Conservation (phyloP, 2,888 invertebrate species). For the Julus scanicus region DNA sequence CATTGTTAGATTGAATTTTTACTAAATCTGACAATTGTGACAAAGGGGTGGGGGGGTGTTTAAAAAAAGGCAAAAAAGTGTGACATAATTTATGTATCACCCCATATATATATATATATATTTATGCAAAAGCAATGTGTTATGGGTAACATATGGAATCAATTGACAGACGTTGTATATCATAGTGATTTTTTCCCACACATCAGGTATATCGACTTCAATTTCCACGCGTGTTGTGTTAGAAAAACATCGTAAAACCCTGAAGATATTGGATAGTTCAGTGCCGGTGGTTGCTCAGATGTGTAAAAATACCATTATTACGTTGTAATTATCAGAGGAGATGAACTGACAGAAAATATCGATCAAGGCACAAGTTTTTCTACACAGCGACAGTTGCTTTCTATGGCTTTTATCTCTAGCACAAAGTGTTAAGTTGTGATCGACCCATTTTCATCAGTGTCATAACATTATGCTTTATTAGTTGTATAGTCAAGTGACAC, state of each 20-base stretch:
- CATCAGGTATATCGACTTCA: neutral
- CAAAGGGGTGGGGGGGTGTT: no score
- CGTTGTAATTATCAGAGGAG: neutral
- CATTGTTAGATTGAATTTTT: no score
- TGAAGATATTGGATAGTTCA: slow-evolving; percentile 1
- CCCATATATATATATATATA: no score
- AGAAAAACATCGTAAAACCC: slow-evolving; percentile 17
- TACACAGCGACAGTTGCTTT: neutral
- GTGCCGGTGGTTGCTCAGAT: neutral
- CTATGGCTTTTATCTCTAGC: neutral
- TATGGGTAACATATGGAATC: neutral
- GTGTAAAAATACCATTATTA: slow-evolving; percentile 7
- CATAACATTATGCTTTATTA: neutral
- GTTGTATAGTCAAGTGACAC: no score
- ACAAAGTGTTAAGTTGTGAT: neutral
- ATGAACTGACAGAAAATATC: neutral
- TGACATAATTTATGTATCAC: no score
- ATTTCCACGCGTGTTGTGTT: neutral
- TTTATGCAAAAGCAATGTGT: no score
- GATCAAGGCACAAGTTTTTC: neutral
- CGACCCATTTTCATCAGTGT: neutral
- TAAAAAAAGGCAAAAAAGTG: no score
- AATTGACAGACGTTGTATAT: neutral
- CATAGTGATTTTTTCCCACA: neutral
- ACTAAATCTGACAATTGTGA: no score